phyloP scores from a whole-genome alignment of 1,140 invertebrate genomes.

The Chlorops oryzae region DNA sequence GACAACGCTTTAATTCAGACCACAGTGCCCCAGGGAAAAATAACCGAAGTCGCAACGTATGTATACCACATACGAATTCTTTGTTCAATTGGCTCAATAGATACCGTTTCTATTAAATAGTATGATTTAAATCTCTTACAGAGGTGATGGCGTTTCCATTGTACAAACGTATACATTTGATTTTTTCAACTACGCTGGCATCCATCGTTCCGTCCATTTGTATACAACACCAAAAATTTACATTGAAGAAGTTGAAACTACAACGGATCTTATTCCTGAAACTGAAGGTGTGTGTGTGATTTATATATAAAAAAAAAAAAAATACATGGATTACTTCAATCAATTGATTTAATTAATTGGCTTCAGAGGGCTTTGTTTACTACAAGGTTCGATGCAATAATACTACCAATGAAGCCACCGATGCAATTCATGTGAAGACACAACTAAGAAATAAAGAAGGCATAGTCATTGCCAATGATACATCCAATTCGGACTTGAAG shows the following conservation, averaged over 20 bases:
- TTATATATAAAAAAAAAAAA: too few species aligned
- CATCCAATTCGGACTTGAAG: constrained; percentile 32
- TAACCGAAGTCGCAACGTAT: constrained; percentile 56
- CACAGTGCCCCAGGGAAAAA: constrained; percentile 78
- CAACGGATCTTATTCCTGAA: constrained; percentile 58
- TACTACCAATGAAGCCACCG: constrained; percentile 31
- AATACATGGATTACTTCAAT: too few species aligned
- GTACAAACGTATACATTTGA: constrained; percentile 84
- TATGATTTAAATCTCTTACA: constrained; percentile 31
- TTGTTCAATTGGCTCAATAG: too few species aligned
- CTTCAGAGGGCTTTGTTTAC: constrained; percentile 26
- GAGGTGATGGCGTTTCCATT: constrained; percentile 62
- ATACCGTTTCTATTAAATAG: background rate
- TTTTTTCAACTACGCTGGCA: constrained; percentile 98
- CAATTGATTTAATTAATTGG: background rate
- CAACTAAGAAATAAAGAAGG: constrained; percentile 39
- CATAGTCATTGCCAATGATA: constrained; percentile 34
- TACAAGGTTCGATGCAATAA: constrained; percentile 34
- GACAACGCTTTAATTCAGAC: constrained; percentile 83
- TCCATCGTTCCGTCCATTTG: constrained; percentile 83
- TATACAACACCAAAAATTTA: constrained; percentile 80
- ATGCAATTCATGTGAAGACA: constrained; percentile 24
- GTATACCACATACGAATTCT: too few species aligned
- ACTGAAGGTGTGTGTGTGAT: constrained; percentile 51
- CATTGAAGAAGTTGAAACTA: constrained; percentile 78